Evolutionary conservation across 2,888 invertebrate species (phyloP), one percentile per base, ranked within the genome.

Genomic region (Macrophya annulata): DNA sequence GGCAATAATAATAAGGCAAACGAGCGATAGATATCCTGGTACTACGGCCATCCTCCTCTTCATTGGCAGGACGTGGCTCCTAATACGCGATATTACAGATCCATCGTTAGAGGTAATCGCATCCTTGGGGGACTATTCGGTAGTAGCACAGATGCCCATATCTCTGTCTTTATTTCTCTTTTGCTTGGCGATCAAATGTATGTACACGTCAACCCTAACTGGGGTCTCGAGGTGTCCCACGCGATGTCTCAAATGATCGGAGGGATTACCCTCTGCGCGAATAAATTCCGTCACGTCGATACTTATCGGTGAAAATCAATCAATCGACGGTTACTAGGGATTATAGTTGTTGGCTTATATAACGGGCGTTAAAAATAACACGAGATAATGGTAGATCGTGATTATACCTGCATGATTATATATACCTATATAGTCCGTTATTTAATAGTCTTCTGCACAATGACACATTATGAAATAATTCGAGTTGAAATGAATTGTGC

Each of bases 121-220:
- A 91, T 92, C 92, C 92, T 93, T 91, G 89, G 92, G 92, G 91
- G 89, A 90, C 92, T 89, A 92, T 92, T 91, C 91, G 89, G 89
- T 89, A 88, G 87, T 91, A 45, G 68, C 90, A 89, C 90, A 88
- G 89, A 87, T 88, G 88, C 77, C 68, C 51, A 48, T 55, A 21
- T 31, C n/a, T 74, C 43, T 21, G 12, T 48, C 45, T 10, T 45
- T 77, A n/a, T 74, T 45, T 45, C 43, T 74, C 74, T 21, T 45
- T 25, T 45, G 45, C 45, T 25, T 4, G 43, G 74, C 21, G 21
- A 45, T 43, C 74, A 8, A 25, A 31, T 74, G 45, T 72, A 71
- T 17, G 15, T 72, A 72, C 40, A 74, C 45, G 48, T 45, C 21
- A 74, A 43, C n/a, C 74, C 21, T 25, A 31, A 25, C 15, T n/a